phyloP scores from a whole-genome alignment of 2,888 invertebrate species.

The Ctenicera cuprea region DNA sequence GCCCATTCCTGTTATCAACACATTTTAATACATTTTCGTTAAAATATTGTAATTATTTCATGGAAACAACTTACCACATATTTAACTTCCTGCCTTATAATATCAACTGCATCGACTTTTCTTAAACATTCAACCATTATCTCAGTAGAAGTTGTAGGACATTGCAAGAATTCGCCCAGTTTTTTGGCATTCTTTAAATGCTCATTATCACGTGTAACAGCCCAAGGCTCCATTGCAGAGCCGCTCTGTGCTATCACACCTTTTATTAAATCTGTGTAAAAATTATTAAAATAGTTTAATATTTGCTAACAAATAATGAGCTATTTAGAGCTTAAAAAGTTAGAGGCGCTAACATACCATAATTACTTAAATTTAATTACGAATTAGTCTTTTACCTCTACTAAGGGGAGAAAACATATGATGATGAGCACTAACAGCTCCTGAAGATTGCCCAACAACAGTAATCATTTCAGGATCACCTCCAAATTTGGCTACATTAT shows the following conservation, averaged over 20 bases:
- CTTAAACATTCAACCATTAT: slow-evolving; percentile 79
- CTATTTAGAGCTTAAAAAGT: not conserved
- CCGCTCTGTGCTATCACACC: slow-evolving; percentile 34
- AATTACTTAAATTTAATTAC: no score
- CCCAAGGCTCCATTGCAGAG: slow-evolving; percentile 21
- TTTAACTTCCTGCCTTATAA: slow-evolving; percentile 78
- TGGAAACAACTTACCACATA: not conserved
- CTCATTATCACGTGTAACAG: slow-evolving; percentile 8
- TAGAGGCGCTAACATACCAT: no score
- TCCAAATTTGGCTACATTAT: slow-evolving; percentile 26
- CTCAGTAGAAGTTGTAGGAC: slow-evolving; percentile 74
- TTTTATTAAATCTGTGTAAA: slow-evolving; percentile 26
- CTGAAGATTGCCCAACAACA: slow-evolving; percentile 31
- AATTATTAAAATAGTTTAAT: no score
- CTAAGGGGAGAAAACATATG: slow-evolving; percentile 14
- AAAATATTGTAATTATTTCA: no score
- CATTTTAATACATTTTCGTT: not conserved
- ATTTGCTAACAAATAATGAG: no score
- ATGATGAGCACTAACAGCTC: slow-evolving; percentile 13
- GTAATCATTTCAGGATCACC: slow-evolving; percentile 35
- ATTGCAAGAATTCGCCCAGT: slow-evolving; percentile 63
- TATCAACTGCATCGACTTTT: slow-evolving; percentile 77
- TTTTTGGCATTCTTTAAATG: not conserved
- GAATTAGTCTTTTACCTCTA: not conserved
- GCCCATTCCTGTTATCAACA: slow-evolving; percentile 78